phyloP scores from a whole-genome alignment of 2,888 invertebrate species.

The Nephrocerus scutellatus region DNA sequence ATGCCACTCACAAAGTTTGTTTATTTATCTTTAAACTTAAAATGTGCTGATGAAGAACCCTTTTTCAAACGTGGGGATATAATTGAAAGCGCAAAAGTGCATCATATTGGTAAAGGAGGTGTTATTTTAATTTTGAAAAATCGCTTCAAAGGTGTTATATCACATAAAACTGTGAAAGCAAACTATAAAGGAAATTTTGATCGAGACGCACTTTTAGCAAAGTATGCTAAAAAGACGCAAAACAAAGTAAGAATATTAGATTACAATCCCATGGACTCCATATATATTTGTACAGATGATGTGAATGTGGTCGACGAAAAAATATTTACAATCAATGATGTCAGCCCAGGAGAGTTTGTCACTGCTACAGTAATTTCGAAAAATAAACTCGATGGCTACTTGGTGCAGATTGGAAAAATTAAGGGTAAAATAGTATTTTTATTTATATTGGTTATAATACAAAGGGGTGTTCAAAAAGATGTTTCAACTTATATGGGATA shows the following conservation, averaged over 20 bases:
- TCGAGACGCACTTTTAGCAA: slow-evolving; percentile 41
- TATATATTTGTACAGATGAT: slow-evolving; percentile 64
- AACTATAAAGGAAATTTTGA: slow-evolving; percentile 43
- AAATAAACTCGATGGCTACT: slow-evolving; percentile 51
- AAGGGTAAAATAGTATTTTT: slow-evolving; percentile 42
- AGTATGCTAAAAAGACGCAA: slow-evolving; percentile 40
- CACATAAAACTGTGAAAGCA: slow-evolving; percentile 36
- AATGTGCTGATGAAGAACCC: slow-evolving; percentile 33
- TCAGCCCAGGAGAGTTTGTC: slow-evolving; percentile 53
- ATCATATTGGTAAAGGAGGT: slow-evolving; percentile 46
- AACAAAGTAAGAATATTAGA: slow-evolving; percentile 57
- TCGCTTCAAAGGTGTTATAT: slow-evolving; percentile 39
- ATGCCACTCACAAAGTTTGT: slow-evolving; percentile 63
- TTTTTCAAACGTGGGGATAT: slow-evolving; percentile 52
- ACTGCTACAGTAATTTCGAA: slow-evolving; percentile 49
- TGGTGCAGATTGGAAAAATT: slow-evolving; percentile 51
- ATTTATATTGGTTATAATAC: no score
- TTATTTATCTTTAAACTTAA: slow-evolving; percentile 52
- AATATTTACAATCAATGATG: slow-evolving; percentile 51
- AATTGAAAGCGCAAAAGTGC: slow-evolving; percentile 53
- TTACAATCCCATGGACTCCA: slow-evolving; percentile 59
- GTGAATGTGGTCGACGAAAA: slow-evolving; percentile 52
- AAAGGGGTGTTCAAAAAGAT: no score
- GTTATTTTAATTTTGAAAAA: slow-evolving; percentile 40
- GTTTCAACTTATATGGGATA: no score